A percentile compares a stretch with the other conserved stretches of the same genome.
Evolutionary conservation across 2,888 invertebrate species (phyloP).

Genomic region (Scelioninae gen. 2): DNA sequence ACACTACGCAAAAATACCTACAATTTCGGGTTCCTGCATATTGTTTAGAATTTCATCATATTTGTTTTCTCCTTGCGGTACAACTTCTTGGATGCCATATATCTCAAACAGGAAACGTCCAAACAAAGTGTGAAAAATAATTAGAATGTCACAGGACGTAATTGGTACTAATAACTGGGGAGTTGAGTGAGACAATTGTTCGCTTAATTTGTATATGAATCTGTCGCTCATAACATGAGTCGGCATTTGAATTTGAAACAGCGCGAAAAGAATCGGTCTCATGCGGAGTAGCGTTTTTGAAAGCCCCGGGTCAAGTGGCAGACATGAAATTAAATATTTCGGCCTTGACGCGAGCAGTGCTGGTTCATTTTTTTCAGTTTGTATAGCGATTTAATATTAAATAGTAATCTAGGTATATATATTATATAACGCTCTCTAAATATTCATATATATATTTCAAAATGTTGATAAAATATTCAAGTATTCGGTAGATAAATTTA

Average conservation of each 20-base stretch:
- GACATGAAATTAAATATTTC: slow-evolving; percentile 23
- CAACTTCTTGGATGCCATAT: not conserved
- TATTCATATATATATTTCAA: too few relatives aligned
- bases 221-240: slow-evolving; percentile 16
- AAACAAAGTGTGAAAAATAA: slow-evolving; percentile 34
- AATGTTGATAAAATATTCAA: too few relatives aligned
- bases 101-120: slow-evolving; percentile 1
- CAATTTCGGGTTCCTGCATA: too few relatives aligned
- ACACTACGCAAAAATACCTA: too few relatives aligned
- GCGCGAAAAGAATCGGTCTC: slow-evolving; percentile 12
- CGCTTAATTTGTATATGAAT: slow-evolving; percentile 24
- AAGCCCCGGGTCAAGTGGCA: slow-evolving; percentile 8
- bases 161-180: slow-evolving; percentile 16
- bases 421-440: too few relatives aligned
- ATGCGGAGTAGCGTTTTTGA: slow-evolving; percentile 22
- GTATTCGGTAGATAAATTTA: too few relatives aligned
- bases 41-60: too few relatives aligned
- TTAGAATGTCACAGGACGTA: slow-evolving; percentile 21
- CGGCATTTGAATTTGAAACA: slow-evolving; percentile 9
- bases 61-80: too few relatives aligned
- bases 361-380: too few relatives aligned
- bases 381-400: too few relatives aligned
- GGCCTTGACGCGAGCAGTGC: slow-evolving; percentile 22
- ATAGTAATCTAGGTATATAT: too few relatives aligned
- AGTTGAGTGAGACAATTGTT: slow-evolving; percentile 27